phyloP scores from a whole-genome alignment of 2,888 invertebrate species.

The Eurois occulta region DNA sequence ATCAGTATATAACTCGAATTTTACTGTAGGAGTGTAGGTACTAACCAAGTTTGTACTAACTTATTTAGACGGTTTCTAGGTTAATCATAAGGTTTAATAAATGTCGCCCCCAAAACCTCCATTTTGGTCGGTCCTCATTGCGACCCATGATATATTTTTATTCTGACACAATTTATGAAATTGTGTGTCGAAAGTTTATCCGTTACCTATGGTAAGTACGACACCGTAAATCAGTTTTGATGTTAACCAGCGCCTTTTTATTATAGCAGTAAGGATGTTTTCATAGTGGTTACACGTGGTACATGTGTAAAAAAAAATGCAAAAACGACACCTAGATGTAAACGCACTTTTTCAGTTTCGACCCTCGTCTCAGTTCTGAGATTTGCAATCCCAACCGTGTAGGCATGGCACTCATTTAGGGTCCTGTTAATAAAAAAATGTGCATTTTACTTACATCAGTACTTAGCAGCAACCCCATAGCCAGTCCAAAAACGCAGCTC shows the following conservation, averaged over 20 bases:
- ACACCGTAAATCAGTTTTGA: neutral
- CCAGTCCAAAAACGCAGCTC: slow-evolving; percentile 95
- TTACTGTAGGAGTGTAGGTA: neutral
- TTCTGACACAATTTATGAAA: neutral
- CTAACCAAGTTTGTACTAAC: neutral
- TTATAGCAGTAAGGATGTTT: neutral
- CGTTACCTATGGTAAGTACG: neutral
- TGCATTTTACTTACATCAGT: slow-evolving; percentile 92
- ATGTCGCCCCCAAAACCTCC: neutral
- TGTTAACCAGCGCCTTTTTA: neutral
- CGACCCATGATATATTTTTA: neutral
- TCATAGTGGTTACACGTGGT: too few relatives aligned
- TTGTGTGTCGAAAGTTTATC: neutral
- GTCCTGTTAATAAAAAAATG: neutral
- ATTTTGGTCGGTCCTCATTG: neutral
- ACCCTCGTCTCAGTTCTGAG: neutral
- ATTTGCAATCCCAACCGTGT: neutral
- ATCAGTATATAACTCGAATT: neutral
- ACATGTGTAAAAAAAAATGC: too few relatives aligned
- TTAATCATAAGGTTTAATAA: neutral
- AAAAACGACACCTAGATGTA: neutral
- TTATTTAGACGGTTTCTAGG: neutral
- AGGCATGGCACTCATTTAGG: slow-evolving; percentile 1
- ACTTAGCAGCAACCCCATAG: slow-evolving; percentile 95
- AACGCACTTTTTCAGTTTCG: neutral